Evolutionary conservation across 2,797 vertebrate genomes (phyloP), one percentile per base, ranked within the genome.

Genomic region (Rhinatrema bivittatum): DNA sequence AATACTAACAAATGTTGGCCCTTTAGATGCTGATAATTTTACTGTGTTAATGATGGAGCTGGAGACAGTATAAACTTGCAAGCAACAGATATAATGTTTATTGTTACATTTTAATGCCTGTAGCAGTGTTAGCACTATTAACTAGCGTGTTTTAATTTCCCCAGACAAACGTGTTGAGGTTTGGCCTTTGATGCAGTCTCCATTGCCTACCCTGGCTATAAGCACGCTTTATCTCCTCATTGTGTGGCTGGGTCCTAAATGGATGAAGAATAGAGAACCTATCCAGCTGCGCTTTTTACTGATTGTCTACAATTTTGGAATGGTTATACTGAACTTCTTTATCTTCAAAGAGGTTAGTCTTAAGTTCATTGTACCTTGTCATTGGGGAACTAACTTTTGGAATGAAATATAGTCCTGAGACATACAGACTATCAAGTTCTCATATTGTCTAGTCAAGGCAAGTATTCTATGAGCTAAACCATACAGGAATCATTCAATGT

Each of bases 301-400:
- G 53, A 89, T 99, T 32, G 24, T 87, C 70, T 99, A 99, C 85
- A 99, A 99, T 81, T 99, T 99, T 68, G 92, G 94, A 49, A 98
- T 99, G 96, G 94, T 99, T 77, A 81, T 98, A 62, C 88, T 99
- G 60, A 98, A 99, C 78, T 82, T 97, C 73, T 99, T 94, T 76
- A 98, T 99, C 76, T 98, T 94, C 68, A 95, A 93, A 88, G 96
- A 99, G 93, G 95, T 96, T 50, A 16, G 72, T 68, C 50, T 57
- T 5, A 21, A 21, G 20, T n/a, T n/a, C n/a, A n/a, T n/a, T n/a
- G n/a, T n/a, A n/a, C n/a, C n/a, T n/a, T n/a, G n/a, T n/a, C n/a
- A n/a, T n/a, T n/a, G n/a, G n/a, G n/a, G n/a, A n/a, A n/a, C n/a
- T n/a, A n/a, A n/a, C n/a, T n/a, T n/a, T n/a, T n/a, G n/a, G n/a